Base-by-base conservation (phyloP, 92 coral and sea anemone species). In the Zoanthus sansibaricus region DNA sequence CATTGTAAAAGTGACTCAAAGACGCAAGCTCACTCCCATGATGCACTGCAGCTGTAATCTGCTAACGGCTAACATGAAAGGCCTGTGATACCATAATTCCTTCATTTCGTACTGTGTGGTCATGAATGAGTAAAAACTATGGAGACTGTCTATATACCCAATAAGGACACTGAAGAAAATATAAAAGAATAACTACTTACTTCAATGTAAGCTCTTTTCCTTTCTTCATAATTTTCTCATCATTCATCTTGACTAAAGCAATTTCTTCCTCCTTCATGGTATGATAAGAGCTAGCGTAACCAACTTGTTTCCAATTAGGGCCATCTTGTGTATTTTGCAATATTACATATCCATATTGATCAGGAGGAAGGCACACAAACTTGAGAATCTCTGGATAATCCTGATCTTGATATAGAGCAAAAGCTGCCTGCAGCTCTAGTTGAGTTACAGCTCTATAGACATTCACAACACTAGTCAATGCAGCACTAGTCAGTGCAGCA, bases 241-340 rank as follows among this genome's bases (percentile, higher is more conserved):
- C 45, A 72, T 72, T 55, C 77, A 72, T 72, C 49, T 18, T 72
- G 42, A 72, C 77, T 17, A 44, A 14, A 72, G 77, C 77, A 72
- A 46, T 3, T 72, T 72, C 77, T 15, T 20, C 77, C 30, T 10
- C n/a, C 7, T 20, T 45, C 77, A 72, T 72, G 49, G 17, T 33
- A 11, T 14, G 47, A 44, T 9, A 18, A n/a, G 77, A 72, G 31
- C 44, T 47, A 72, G 54, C 77, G 56, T 42, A 18, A 72, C 55
- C 55, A 44, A 72, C 31, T 11, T 42, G 21, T 11, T 58, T 17
- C 49, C 30, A 4, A 12, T 71, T n/a, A 17, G 11, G 3, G 1
- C 30, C 1, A 8, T 72, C 49, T 48, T 42, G n/a, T 8, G 2
- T 72, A 25, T 25, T 25, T 44, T 72, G 30, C 77, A 17, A 9